phyloP scores from a whole-genome alignment of 2,888 invertebrate genomes.

The Andrena haemorrhoa region DNA sequence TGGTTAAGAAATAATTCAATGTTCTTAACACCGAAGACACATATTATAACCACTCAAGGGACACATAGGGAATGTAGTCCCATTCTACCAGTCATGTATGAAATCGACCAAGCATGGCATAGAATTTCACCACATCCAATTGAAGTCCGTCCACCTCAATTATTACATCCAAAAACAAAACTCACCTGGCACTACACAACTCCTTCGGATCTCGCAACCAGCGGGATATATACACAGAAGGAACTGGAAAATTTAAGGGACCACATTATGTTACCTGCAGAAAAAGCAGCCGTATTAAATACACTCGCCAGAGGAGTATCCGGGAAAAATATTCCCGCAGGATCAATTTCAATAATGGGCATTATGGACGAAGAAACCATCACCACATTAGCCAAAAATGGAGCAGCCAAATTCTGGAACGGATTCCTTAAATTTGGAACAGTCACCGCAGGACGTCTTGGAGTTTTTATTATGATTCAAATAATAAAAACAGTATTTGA shows the following conservation, averaged over 20 bases:
- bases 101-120: not conserved
- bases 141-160: not conserved
- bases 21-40: not conserved
- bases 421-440: too few species aligned
- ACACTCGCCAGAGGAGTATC: too few species aligned
- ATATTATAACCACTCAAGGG: not conserved
- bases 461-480: too few species aligned
- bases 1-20: not conserved
- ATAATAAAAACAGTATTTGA: too few species aligned
- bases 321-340: too few species aligned
- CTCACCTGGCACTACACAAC: not conserved
- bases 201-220: not conserved
- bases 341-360: too few species aligned
- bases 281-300: conserved; percentile 14
- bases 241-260: conserved; percentile 1
- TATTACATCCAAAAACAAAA: not conserved
- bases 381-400: too few species aligned
- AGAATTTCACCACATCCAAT: not conserved
- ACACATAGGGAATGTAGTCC: not conserved
- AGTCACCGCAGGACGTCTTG: too few species aligned
- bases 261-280: not conserved
- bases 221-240: conserved; percentile 38
- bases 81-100: not conserved
- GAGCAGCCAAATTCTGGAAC: too few species aligned
- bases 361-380: too few species aligned